A percentile compares a stretch with the other conserved stretches of the same genome.
Evolutionary conservation across 2,888 invertebrate genomes (phyloP).

Genomic region (Polylopha cassiicola): DNA sequence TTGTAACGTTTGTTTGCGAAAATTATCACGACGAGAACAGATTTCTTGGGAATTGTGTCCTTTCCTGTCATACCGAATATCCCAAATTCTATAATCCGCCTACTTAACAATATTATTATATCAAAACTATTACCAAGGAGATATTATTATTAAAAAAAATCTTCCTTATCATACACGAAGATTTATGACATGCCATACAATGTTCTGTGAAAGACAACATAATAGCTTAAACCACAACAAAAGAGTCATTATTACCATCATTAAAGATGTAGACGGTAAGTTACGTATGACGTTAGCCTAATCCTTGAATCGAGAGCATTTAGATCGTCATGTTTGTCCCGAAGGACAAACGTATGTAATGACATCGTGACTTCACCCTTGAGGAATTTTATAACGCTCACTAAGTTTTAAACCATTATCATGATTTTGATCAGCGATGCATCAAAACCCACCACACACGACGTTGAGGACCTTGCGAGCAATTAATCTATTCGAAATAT

Average conservation of each 20-base stretch:
- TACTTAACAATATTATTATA: too few relatives aligned
- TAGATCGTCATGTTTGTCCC: conserved; percentile 60
- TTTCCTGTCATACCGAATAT: too few relatives aligned
- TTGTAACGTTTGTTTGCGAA: conserved; percentile 3
- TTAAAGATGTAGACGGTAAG: conserved; percentile 11
- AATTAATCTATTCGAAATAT: conserved; percentile 54
- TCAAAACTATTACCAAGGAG: too few relatives aligned
- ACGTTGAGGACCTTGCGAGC: conserved; percentile 51
- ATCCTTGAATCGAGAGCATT: conserved; percentile 57
- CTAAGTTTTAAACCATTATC: conserved; percentile 61
- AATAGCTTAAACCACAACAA: conserved; percentile 17
- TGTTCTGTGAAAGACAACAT: conserved; percentile 1
- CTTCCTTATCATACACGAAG: too few relatives aligned
- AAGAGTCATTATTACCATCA: conserved; percentile 6
- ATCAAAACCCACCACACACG: conserved; percentile 68
- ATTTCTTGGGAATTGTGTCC: too few relatives aligned
- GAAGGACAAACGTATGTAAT: conserved; percentile 47
- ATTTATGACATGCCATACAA: too few relatives aligned
- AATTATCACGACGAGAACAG: conserved; percentile 9
- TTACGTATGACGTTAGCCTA: conserved; percentile 30
- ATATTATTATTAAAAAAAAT: too few relatives aligned
- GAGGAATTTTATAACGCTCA: conserved; percentile 63
- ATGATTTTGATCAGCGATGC: conserved; percentile 61
- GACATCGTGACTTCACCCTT: conserved; percentile 60
- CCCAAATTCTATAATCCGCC: too few relatives aligned